Evolutionary conservation across 1,140 invertebrate genomes (phyloP).

Genomic region (Penaeus indicus): DNA sequence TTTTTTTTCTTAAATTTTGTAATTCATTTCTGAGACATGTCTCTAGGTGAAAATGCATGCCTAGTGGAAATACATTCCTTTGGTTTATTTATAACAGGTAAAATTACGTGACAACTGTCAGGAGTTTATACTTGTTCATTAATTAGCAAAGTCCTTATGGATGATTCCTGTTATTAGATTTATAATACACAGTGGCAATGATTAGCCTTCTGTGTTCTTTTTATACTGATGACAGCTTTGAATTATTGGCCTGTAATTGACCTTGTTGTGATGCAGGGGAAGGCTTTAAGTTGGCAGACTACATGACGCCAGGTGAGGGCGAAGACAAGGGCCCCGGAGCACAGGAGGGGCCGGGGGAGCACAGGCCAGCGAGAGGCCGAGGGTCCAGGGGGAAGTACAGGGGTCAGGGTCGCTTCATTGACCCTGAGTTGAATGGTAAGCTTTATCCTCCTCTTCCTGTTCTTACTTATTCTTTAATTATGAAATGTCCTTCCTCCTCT

Average conservation of each 20-base stretch:
- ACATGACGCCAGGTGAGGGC: background rate
- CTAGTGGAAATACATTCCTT: background rate
- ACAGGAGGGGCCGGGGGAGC: no score
- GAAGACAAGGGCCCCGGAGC: background rate
- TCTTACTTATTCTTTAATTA: background rate
- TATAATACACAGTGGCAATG: no score
- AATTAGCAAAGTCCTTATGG: background rate
- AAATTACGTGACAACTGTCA: background rate
- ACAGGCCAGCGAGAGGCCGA: no score
- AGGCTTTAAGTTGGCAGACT: conserved; percentile 16
- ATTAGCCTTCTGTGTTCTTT: background rate
- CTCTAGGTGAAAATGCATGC: background rate
- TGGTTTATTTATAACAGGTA: background rate
- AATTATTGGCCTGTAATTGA: background rate
- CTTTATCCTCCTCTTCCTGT: no score
- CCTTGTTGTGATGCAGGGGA: background rate
- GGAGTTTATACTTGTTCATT: background rate
- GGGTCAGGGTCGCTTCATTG: background rate
- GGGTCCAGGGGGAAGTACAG: no score
- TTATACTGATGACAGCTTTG: background rate
- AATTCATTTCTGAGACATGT: background rate
- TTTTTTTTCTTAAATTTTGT: background rate
- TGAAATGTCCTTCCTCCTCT: no score
- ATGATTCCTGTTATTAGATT: no score
- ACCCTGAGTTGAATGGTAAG: conserved; percentile 20